Evolutionary conservation across 2,113 vertebrate genomes (phyloP).

Genomic region (Siniperca chuatsi): DNA sequence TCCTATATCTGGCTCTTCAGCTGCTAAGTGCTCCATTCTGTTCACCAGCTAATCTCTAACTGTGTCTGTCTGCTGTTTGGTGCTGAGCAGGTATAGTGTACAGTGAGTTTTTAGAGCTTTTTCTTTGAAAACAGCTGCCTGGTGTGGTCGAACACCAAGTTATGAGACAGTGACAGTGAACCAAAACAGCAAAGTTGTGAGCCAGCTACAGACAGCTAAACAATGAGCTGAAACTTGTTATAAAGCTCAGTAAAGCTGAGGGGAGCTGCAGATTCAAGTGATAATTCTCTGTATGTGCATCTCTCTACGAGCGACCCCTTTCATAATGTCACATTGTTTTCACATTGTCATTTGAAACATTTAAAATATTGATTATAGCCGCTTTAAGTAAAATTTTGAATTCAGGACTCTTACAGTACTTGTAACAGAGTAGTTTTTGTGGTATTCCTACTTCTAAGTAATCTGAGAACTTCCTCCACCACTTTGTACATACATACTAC

Average conservation of each 20-base stretch:
- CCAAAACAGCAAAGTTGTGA: not conserved
- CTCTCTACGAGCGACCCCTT: not conserved
- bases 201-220: not conserved
- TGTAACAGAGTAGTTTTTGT: not conserved
- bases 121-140: not conserved
- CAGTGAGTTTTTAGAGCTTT: not conserved
- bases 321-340: not conserved
- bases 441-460: not conserved
- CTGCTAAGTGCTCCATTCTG: no score
- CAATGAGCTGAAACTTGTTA: not conserved
- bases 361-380: not conserved
- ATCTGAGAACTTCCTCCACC: not conserved
- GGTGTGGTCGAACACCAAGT: not conserved
- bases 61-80: not conserved
- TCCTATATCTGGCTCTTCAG: no score
- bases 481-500: not conserved
- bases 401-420: not conserved
- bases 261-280: not conserved
- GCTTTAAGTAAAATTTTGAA: not conserved
- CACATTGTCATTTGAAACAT: not conserved
- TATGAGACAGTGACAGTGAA: not conserved
- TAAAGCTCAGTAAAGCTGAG: not conserved
- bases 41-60: not conserved
- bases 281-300: not conserved
- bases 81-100: not conserved